Evolutionary conservation across 2,888 invertebrate genomes (phyloP).

Genomic region (Epirrita christyi): DNA sequence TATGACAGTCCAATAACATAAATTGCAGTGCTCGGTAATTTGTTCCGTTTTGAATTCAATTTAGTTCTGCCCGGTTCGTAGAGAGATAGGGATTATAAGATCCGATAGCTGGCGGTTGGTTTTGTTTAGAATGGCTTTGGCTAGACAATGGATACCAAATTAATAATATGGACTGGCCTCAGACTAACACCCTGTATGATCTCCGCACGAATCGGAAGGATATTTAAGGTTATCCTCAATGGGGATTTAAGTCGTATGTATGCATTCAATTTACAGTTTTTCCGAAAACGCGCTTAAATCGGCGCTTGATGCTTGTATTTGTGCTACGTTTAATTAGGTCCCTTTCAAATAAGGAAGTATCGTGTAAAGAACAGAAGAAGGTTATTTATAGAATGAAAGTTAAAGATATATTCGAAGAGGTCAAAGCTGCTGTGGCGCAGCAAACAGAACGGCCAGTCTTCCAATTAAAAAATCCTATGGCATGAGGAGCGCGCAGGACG

Average conservation of each 20-base stretch:
- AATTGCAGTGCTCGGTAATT: conserved; percentile 12
- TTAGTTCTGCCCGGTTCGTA: too few species aligned
- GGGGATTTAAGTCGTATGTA: too few species aligned
- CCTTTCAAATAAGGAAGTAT: conserved; percentile 18
- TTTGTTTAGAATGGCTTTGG: too few species aligned
- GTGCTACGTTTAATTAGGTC: conserved; percentile 9
- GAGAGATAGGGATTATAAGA: too few species aligned
- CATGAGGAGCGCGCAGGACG: conserved; percentile 45
- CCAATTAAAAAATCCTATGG: conserved; percentile 59
- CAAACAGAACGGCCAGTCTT: conserved; percentile 53
- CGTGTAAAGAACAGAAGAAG: conserved; percentile 13
- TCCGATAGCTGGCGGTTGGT: too few species aligned
- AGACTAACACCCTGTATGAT: too few species aligned
- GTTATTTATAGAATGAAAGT: conserved; percentile 18
- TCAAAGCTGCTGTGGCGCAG: conserved; percentile 44
- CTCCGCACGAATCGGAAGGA: too few species aligned
- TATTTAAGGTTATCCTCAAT: too few species aligned
- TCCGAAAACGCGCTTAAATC: conserved; percentile 11
- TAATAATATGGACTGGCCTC: too few species aligned
- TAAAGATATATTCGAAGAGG: conserved; percentile 24
- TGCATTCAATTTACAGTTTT: conserved; percentile 14
- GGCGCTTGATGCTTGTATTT: not conserved
- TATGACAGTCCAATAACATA: conserved; percentile 22
- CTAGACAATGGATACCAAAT: too few species aligned
- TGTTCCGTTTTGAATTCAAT: conserved; percentile 12